These are phyloP conservation scores for Paramisgurnus dabryanus DNA, from an alignment of 2,113 vertebrate species.

Conservation along the genomic window DNA sequence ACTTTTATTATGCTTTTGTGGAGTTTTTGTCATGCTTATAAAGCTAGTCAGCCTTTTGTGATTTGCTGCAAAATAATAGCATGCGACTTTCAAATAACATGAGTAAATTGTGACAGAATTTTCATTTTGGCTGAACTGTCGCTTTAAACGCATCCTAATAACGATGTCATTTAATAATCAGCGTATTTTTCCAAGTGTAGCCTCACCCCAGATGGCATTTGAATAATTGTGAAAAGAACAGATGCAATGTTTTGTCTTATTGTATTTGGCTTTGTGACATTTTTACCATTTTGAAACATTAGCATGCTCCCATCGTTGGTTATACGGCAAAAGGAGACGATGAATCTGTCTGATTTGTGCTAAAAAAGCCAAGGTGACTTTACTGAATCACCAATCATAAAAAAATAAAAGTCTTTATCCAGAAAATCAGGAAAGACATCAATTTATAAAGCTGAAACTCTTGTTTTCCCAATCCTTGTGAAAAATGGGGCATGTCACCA, in stretches of 20 bases:
- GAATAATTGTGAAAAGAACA: slow-evolving; percentile 41
- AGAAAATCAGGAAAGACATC: slow-evolving; percentile 51
- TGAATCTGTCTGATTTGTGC: slow-evolving; percentile 34
- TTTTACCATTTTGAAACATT: slow-evolving; percentile 23
- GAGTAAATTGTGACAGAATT: background rate
- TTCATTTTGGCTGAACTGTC: slow-evolving; percentile 18
- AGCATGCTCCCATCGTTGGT: slow-evolving; percentile 21
- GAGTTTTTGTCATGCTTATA: too few species aligned
- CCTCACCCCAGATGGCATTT: slow-evolving; percentile 50
- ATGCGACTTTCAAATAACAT: too few species aligned
- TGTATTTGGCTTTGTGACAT: slow-evolving; percentile 28
- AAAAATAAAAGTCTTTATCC: slow-evolving; percentile 45
- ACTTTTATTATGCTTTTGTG: too few species aligned
- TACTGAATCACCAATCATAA: slow-evolving; percentile 44
- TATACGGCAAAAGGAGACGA: slow-evolving; percentile 4
- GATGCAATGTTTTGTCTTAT: slow-evolving; percentile 40
- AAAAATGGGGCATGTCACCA: slow-evolving; percentile 54
- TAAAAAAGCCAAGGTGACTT: slow-evolving; percentile 57
- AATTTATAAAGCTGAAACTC: slow-evolving; percentile 49
- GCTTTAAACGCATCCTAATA: slow-evolving; percentile 35
- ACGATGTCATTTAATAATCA: slow-evolving; percentile 47
- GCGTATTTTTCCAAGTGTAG: slow-evolving; percentile 39
- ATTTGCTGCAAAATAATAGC: background rate
- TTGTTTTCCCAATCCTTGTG: slow-evolving; percentile 54
- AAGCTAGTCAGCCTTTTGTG: background rate